phyloP scores from a whole-genome alignment of 2,888 invertebrate genomes.

The Callosobruchus maculatus region DNA sequence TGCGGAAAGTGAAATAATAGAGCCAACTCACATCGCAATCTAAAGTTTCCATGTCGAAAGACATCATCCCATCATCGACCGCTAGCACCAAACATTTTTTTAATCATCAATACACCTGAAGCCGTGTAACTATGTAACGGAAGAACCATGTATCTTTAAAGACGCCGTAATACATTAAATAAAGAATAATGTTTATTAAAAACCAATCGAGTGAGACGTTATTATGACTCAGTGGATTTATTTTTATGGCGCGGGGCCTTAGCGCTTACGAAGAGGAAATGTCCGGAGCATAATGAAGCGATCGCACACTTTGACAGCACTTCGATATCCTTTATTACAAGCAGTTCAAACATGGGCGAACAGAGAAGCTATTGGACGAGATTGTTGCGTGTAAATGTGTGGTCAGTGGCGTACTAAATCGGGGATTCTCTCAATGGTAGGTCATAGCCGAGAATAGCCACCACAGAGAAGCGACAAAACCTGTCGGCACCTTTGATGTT shows the following conservation, averaged over 20 bases:
- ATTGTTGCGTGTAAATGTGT: not conserved
- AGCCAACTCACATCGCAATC: no score
- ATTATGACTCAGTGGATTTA: conserved; percentile 22
- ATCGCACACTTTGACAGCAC: not conserved
- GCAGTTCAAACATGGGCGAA: not conserved
- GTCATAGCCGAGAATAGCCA: no score
- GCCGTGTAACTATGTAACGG: not conserved
- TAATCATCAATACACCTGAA: not conserved
- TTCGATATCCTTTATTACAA: not conserved
- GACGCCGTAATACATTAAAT: not conserved
- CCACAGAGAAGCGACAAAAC: no score
- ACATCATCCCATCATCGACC: not conserved
- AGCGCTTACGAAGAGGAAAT: not conserved
- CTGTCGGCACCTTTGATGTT: no score
- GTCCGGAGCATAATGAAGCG: not conserved
- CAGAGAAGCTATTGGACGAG: not conserved
- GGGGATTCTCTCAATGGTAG: no score
- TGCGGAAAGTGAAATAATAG: no score
- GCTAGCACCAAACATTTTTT: not conserved
- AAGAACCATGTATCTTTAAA: not conserved
- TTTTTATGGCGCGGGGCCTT: conserved; percentile 1
- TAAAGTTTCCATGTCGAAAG: not conserved
- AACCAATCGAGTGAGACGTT: conserved; percentile 22
- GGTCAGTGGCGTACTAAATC: no score
- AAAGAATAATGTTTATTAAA: conserved; percentile 18